Conservation (phyloP, 2,797 vertebrate genomes). For the Borostomias antarcticus region DNA sequence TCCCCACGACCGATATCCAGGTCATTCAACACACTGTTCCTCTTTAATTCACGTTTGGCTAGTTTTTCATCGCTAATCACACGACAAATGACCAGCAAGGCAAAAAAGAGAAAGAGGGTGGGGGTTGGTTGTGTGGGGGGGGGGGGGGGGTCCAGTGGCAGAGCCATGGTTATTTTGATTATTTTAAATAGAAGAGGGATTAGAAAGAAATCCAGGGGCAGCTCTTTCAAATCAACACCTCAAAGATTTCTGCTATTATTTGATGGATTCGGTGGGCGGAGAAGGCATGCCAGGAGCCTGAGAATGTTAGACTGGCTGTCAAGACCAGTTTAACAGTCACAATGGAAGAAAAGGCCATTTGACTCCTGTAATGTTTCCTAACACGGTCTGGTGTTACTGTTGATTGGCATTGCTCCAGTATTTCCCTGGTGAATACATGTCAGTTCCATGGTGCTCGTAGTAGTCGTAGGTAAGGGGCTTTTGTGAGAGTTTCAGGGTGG, state of each 20-base stretch:
- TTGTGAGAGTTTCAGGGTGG: not conserved
- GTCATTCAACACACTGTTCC: conserved; percentile 76
- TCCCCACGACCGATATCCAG: conserved; percentile 75
- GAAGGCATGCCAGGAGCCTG: conserved; percentile 46
- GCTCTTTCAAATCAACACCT: conserved; percentile 65
- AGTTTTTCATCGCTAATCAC: conserved; percentile 72
- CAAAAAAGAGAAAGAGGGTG: conserved; percentile 42
- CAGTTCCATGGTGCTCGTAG: conserved; percentile 31
- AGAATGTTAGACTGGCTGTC: conserved; percentile 68
- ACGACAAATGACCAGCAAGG: conserved; percentile 72
- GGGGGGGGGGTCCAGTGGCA: conserved; percentile 57
- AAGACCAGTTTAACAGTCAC: conserved; percentile 72
- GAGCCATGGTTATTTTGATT: conserved; percentile 69
- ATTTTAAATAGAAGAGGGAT: conserved; percentile 59
- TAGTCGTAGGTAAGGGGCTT: conserved; percentile 23
- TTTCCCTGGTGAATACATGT: conserved; percentile 40
- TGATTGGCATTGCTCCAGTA: conserved; percentile 58
- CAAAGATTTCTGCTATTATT: conserved; percentile 68
- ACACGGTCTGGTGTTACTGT: conserved; percentile 57
- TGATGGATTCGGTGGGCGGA: conserved; percentile 65
- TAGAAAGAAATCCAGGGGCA: conserved; percentile 64
- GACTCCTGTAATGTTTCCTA: conserved; percentile 72
- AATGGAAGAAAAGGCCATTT: conserved; percentile 74
- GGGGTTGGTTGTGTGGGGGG: conserved; percentile 51
- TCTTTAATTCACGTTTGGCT: conserved; percentile 71